A percentile compares a stretch with the other conserved stretches of the same genome.
phyloP scores from a whole-genome alignment of 1,140 invertebrate species.

The Drosophila pandora region DNA sequence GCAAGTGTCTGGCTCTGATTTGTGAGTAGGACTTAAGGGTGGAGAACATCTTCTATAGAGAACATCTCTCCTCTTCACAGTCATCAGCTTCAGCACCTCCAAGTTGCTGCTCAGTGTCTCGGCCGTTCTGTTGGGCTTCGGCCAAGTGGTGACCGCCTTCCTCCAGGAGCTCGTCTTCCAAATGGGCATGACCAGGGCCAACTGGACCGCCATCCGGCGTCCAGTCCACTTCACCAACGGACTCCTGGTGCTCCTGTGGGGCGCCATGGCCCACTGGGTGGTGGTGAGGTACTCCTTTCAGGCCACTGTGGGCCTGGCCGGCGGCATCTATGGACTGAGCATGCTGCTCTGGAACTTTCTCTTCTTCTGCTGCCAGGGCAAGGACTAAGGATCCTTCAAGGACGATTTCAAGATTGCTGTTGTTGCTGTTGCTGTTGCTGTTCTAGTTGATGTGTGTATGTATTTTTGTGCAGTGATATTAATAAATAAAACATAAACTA shows the following conservation, averaged over 20 bases:
- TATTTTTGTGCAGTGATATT: conserved; percentile 46
- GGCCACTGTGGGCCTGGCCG: conserved; percentile 73
- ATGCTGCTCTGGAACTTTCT: conserved; percentile 76
- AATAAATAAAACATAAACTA: conserved; percentile 32
- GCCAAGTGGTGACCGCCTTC: conserved; percentile 81
- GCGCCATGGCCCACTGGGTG: conserved; percentile 75
- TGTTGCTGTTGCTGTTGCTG: conserved; percentile 25
- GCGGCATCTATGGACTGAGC: conserved; percentile 60
- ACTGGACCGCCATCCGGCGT: conserved; percentile 74
- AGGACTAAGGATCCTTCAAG: conserved; percentile 37
- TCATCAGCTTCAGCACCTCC: conserved; percentile 80
- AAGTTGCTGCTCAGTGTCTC: conserved; percentile 80
- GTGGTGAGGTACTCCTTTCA: conserved; percentile 76
- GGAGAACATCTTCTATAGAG: not conserved
- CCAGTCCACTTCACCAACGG: conserved; percentile 80
- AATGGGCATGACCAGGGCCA: conserved; percentile 76
- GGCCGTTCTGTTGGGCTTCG: conserved; percentile 76
- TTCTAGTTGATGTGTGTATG: conserved; percentile 32
- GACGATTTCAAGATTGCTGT: conserved; percentile 9
- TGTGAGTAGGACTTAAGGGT: conserved; percentile 53
- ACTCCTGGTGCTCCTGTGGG: conserved; percentile 76
- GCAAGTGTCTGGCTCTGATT: conserved; percentile 73
- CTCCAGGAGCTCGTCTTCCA: conserved; percentile 79
- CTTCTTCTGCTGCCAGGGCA: conserved; percentile 72
- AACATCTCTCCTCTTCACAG: conserved; percentile 24